Base-by-base conservation (phyloP, 2,113 vertebrate species). In the Dinomys branickii region DNA sequence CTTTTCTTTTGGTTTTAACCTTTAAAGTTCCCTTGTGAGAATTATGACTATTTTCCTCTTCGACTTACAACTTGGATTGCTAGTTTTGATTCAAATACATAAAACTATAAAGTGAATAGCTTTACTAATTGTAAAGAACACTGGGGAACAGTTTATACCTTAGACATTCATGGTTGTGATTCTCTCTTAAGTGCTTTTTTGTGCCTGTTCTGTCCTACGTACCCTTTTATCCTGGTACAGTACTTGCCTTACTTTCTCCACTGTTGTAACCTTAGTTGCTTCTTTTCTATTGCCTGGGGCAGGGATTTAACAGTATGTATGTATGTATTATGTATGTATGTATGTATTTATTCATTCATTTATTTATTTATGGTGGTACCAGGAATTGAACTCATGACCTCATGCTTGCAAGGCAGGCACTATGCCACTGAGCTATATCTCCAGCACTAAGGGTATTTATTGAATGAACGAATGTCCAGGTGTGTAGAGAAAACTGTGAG, bases 1-100 rank as follows among this genome's bases (percentile, higher is more conserved):
- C 17, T 24, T 44, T 82, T 59, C 44, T 90, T 84, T 91, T 19
- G 50, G 20, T 82, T 91, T 91, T 85, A 35, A 7, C 20, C 41
- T 94, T 95, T 91, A 82, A 88, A 91, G 61, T 95, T 84, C 26
- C 41, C 92, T 67, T 78, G 9, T 86, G 83, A 91, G 83, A 94
- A 67, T 44, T 78, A 71, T 52, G 44, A 87, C 3, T 47, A 65
- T 85, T 77, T 91, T 97, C 22, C 59, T 87, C 33, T 59, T 94
- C 58, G 35, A 47, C 8, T 67, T 65, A 83, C 41, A 41, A 22
- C 11, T 86, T 63, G 86, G 12, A 24, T 90, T 87, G 20, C 28
- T 47, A 92, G 20, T 82, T 92, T 92, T 52, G 14, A 65, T 90
- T 88, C 24, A 85, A 92, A 44, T n/a, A 47, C 80, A 14, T 24